Evolutionary conservation across 2,888 invertebrate genomes (phyloP).

Genomic region (Strigamia maritima): DNA sequence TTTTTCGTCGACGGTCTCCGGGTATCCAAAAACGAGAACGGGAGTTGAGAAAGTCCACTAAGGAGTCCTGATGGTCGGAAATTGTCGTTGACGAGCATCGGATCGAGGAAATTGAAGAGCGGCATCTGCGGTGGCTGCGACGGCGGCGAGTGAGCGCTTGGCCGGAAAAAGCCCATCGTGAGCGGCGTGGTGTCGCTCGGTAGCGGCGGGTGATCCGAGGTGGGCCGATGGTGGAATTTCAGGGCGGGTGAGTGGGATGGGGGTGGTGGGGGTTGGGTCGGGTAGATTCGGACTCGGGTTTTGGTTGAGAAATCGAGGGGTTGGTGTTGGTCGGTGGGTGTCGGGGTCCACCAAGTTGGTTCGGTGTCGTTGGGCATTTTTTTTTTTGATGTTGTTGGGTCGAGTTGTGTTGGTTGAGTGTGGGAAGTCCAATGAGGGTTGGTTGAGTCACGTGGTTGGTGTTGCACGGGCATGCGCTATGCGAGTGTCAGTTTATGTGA

Average conservation of each 20-base stretch:
- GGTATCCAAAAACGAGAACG: constrained; percentile 26
- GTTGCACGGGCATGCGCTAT: neutral
- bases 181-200: constrained; percentile 38
- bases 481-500: neutral
- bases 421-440: neutral
- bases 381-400: neutral
- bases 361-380: neutral
- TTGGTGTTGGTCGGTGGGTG: constrained; percentile 44
- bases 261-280: neutral
- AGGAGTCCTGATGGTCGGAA: constrained; percentile 33
- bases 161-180: constrained; percentile 27
- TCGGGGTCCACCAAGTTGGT: neutral
- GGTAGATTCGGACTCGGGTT: constrained; percentile 41
- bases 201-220: constrained; percentile 10
- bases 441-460: neutral
- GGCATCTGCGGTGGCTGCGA: constrained; percentile 42
- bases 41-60: constrained; percentile 36
- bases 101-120: constrained; percentile 36
- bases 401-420: neutral
- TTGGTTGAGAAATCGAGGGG: constrained; percentile 48
- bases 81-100: neutral
- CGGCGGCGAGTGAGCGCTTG: constrained; percentile 38
- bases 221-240: neutral
- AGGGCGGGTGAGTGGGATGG: neutral
- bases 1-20: constrained; percentile 41